Evolutionary conservation across 2,888 invertebrate species (phyloP).

Genomic region (Coelogynopora nodosa): DNA sequence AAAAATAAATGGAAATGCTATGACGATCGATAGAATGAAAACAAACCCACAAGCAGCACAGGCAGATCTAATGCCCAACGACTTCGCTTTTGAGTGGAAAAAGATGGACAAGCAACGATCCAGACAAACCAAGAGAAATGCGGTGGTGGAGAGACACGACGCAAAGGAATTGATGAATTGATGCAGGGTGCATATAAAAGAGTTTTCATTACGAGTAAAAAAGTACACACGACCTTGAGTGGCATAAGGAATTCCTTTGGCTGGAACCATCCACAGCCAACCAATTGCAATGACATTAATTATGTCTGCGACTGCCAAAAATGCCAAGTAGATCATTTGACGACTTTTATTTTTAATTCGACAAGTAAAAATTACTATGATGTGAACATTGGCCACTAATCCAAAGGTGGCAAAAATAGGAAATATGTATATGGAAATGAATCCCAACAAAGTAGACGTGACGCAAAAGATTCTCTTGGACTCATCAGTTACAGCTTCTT

Average conservation of each 20-base stretch:
- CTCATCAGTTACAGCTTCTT: neutral
- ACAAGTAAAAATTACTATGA: neutral
- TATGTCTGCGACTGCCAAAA: neutral
- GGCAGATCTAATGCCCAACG: neutral
- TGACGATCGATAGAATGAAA: neutral
- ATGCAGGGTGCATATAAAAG: neutral
- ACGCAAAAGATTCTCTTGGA: neutral
- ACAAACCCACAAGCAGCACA: neutral
- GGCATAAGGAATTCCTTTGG: neutral
- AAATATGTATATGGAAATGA: neutral
- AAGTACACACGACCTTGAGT: neutral
- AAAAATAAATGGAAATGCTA: neutral
- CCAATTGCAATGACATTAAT: neutral
- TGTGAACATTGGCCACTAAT: neutral
- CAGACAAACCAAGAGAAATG: neutral
- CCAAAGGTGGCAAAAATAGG: neutral
- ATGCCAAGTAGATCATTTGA: neutral
- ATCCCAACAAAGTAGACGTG: neutral
- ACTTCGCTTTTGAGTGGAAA: neutral
- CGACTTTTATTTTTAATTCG: neutral
- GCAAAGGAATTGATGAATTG: neutral
- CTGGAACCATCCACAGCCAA: neutral
- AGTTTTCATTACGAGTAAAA: neutral
- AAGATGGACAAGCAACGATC: neutral
- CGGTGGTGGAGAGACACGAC: neutral